Evolutionary conservation across 1,140 invertebrate species (phyloP).

Genomic region (Alviniconcha marisindica): DNA sequence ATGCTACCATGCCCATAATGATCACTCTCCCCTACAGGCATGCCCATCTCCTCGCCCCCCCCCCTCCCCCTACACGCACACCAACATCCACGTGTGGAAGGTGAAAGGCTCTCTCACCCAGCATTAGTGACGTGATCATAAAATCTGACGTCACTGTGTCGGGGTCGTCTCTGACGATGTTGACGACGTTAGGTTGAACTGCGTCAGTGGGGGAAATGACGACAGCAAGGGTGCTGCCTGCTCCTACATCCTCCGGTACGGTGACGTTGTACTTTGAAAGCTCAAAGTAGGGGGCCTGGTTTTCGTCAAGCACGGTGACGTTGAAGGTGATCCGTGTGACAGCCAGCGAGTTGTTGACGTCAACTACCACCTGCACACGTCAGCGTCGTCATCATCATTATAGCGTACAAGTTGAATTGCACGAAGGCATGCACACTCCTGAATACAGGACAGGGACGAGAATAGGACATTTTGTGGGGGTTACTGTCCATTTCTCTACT

Average conservation of each 20-base stretch:
- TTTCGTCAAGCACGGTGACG: constrained; percentile 14
- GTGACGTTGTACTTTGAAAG: background rate
- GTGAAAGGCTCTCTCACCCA: background rate
- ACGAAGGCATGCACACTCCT: no score
- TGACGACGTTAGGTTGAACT: background rate
- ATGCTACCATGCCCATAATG: no score
- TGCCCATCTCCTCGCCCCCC: no score
- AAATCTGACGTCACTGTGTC: background rate
- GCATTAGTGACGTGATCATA: background rate
- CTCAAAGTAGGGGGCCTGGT: background rate
- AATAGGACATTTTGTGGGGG: no score
- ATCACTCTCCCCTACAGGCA: no score
- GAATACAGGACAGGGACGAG: no score
- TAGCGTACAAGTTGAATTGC: no score
- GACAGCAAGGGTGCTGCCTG: background rate
- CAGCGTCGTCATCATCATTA: no score
- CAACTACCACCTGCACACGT: background rate
- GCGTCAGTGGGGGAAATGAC: background rate
- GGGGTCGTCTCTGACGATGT: background rate
- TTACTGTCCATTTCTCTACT: no score
- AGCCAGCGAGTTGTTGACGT: background rate
- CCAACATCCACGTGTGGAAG: no score
- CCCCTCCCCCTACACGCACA: no score
- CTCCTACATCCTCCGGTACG: background rate
- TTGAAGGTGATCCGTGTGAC: background rate